Percentiles rank a stretch among this genome's conserved stretches.
These are phyloP conservation scores for Idaea biselata DNA, from an alignment of 2,888 invertebrate species.

Conservation along the genomic window DNA sequence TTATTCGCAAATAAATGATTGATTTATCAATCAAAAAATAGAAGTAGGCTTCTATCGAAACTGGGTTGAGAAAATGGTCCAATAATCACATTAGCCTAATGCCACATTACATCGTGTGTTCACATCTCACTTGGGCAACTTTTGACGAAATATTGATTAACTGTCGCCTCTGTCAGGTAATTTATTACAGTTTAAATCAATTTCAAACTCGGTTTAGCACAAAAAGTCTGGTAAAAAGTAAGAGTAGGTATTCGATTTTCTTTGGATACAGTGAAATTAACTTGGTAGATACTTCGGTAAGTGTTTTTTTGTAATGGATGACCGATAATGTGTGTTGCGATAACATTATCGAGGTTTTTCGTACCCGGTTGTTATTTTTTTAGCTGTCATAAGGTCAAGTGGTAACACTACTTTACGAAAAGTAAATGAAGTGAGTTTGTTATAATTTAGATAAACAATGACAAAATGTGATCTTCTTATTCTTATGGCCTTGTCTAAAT, in stretches of 20 bases:
- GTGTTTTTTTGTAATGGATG: neutral
- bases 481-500: too few relatives aligned
- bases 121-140: conserved; percentile 23
- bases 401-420: too few relatives aligned
- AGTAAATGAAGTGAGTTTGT: too few relatives aligned
- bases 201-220: conserved; percentile 17
- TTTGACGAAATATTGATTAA: conserved; percentile 30
- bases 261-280: neutral
- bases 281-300: neutral
- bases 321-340: too few relatives aligned
- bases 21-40: too few relatives aligned
- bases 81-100: neutral
- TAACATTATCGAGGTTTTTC: neutral
- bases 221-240: conserved; percentile 17
- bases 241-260: neutral
- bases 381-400: neutral
- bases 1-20: too few relatives aligned
- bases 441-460: too few relatives aligned
- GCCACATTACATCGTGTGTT: neutral
- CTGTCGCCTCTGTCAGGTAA: conserved; percentile 21
- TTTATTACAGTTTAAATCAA: conserved; percentile 24
- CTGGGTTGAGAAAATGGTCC: neutral
- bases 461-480: too few relatives aligned
- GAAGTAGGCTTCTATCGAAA: neutral
- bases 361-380: neutral